Conservation (phyloP, 2,797 vertebrate genomes). For the Urocyon cinereoargenteus region DNA sequence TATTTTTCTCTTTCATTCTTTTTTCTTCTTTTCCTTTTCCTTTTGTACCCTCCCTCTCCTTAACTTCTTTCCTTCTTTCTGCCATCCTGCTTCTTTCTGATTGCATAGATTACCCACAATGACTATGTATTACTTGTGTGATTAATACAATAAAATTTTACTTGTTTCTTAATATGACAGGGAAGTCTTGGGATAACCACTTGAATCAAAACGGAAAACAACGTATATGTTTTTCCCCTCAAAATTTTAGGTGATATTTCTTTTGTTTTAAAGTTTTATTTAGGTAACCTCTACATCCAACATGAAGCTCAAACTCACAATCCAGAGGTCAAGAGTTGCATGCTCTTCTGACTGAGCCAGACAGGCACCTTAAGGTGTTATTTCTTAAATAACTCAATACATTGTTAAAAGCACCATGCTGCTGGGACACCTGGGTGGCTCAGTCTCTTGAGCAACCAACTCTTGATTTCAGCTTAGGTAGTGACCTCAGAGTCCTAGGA, state of each 20-base stretch:
- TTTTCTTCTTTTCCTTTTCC: background rate
- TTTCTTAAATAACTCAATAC: background rate
- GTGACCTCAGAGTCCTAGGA: background rate
- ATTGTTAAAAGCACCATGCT: background rate
- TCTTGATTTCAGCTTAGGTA: background rate
- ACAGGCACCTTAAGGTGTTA: background rate
- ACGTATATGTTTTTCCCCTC: background rate
- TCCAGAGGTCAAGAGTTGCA: background rate
- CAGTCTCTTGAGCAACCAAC: background rate
- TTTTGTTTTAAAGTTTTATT: background rate
- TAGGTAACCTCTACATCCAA: background rate
- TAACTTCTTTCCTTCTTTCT: background rate
- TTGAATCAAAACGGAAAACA: constrained; percentile 16
- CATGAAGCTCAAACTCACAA: background rate
- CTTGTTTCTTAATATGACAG: background rate
- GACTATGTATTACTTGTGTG: background rate
- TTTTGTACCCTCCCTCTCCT: background rate
- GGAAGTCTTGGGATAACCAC: background rate
- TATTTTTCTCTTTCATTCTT: background rate
- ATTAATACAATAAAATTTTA: constrained; percentile 39
- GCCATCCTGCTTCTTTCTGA: background rate
- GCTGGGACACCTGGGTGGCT: background rate
- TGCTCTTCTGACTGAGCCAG: background rate
- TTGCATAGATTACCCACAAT: background rate
- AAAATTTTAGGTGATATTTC: background rate